Evolutionary conservation across 2,888 invertebrate genomes (phyloP), one percentile per base, ranked within the genome.

Genomic region (Acholoe squamosa): DNA sequence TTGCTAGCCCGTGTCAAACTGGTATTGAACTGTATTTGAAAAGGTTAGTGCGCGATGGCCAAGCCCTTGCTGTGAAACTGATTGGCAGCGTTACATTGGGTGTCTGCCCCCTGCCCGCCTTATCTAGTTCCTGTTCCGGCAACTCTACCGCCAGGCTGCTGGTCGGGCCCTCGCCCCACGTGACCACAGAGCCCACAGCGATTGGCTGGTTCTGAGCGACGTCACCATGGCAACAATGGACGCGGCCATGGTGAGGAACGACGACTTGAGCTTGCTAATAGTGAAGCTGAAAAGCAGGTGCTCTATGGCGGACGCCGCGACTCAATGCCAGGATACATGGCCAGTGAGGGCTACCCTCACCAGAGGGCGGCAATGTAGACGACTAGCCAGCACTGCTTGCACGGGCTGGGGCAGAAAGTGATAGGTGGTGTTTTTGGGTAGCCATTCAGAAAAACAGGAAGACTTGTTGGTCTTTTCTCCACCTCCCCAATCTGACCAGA

Each of bases 281-380:
- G 86, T 31, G 28, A 14, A 54, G 56, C 28, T 86, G 86, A 86
- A 86, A 86, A 54, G 86, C 86, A 86, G 86, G 86, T 86, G 86
- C 56, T 54, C 52, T 52, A 86, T 86, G 54, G 80, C 22, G 80
- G 34, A 25, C 19, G 34, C 12, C n/a, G n/a, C 7, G 43, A 43
- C 80, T 80, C 80, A 80, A 43, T 80, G 80, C n/a, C 25, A 80
- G 16, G 22, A 25, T 34, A 43, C 80, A 80, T 80, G 19, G 80
- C 80, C 80, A 43, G 34, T 43, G 34, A 43, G 43, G 43, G 80
- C 34, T 34, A 33, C 7, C 61, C 19, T n/a, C 61, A 61, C 61
- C 14, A 61, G 61, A 61, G 61, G 61, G 61, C 61, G 61, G 12
- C 61, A 61, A 19, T 61, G 61, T 61, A n/a, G 61, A 14, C 22